Conservation (phyloP, 2,113 vertebrate species). For the Poecilia latipinna region DNA sequence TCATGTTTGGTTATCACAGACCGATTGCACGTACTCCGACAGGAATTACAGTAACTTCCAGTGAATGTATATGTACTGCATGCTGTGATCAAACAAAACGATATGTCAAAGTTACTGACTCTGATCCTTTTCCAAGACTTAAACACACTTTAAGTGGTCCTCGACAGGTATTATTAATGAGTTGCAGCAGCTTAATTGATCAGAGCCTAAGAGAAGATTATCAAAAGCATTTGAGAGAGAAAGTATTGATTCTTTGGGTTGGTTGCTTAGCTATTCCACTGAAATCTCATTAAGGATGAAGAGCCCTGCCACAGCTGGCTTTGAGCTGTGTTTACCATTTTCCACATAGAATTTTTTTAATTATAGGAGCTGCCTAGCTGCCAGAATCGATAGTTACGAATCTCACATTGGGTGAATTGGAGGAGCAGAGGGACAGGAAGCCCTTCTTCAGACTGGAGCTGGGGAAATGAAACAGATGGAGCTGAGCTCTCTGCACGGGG, state of each 20-base stretch:
- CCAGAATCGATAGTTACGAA: conserved; percentile 70
- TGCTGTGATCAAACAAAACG: conserved; percentile 23
- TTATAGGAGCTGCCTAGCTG: conserved; percentile 63
- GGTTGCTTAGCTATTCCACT: conserved; percentile 70
- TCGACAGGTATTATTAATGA: conserved; percentile 72
- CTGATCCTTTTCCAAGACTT: conserved; percentile 52
- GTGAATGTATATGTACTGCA: conserved; percentile 17
- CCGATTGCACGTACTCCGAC: not conserved
- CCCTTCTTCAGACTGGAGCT: conserved; percentile 34
- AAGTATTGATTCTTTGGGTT: conserved; percentile 70
- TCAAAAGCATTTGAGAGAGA: conserved; percentile 76
- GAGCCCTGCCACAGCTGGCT: conserved; percentile 69
- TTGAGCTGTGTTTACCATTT: conserved; percentile 71
- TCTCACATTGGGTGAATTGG: conserved; percentile 38
- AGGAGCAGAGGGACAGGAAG: conserved; percentile 35
- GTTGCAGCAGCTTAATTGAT: conserved; percentile 75
- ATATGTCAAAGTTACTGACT: conserved; percentile 40
- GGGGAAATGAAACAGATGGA: conserved; percentile 54
- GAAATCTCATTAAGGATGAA: conserved; percentile 78
- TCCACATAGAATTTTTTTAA: conserved; percentile 73
- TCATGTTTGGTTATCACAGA: conserved; percentile 12
- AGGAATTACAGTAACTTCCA: conserved; percentile 15
- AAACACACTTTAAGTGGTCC: conserved; percentile 46
- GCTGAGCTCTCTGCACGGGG: conserved; percentile 24
- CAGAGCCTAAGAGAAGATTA: conserved; percentile 75